These are phyloP conservation scores for Teleogryllus oceanicus DNA, from an alignment of 2,888 invertebrate species.

Conservation along the genomic window DNA sequence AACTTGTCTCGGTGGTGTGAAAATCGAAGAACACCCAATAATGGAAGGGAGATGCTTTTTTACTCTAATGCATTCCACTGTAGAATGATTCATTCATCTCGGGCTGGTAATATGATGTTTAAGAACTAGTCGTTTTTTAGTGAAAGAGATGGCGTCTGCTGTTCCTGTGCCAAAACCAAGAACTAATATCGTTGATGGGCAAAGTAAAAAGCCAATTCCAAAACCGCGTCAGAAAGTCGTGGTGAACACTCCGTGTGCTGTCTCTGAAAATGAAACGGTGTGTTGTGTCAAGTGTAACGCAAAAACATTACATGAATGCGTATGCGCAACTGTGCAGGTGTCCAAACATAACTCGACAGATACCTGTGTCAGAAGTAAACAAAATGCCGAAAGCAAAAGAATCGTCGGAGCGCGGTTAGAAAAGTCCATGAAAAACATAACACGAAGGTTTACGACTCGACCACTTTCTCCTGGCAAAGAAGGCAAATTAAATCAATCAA, in stretches of 20 bases:
- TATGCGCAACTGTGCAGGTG: not conserved
- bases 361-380: constrained; percentile 48
- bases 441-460: constrained; percentile 41
- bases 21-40: no score
- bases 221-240: not conserved
- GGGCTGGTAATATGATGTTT: no score
- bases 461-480: not conserved
- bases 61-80: no score
- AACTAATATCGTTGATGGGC: not conserved
- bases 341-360: not conserved
- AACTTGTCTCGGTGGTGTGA: no score
- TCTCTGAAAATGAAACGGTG: not conserved
- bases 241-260: not conserved
- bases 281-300: not conserved
- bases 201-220: not conserved
- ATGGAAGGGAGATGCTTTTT: no score
- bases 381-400: constrained; percentile 62
- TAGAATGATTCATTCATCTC: no score
- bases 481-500: constrained; percentile 19
- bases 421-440: constrained; percentile 47
- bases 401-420: constrained; percentile 53
- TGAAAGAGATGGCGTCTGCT: not conserved
- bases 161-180: not conserved
- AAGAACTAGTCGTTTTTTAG: not conserved
- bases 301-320: not conserved